Evolutionary conservation across 2,888 invertebrate species (phyloP), one percentile per base, ranked within the genome.

Genomic region (Chromoteleia sp.): DNA sequence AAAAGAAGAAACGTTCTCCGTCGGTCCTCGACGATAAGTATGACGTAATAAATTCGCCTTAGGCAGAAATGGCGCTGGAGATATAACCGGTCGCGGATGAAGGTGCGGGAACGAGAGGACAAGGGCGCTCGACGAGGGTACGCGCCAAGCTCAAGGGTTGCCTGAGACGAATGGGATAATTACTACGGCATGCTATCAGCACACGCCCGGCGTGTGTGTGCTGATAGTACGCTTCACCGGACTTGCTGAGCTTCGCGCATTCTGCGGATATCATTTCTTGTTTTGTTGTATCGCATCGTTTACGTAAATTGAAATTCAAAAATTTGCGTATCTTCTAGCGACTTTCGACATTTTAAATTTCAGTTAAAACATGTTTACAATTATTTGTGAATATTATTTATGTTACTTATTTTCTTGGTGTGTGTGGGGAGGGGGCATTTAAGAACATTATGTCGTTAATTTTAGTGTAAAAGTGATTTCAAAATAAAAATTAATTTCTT

Each of bases 1-100:
- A 67, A 30, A 41, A 17, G 7, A 36, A 58, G 48, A 15, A 36
- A 19, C 45, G 10, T 30, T 30, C 7, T 0, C 25, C 43, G 61
- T 29, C 33, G 36, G 12, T 8, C 29, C 36, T 36, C 8, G 50
- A 25, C 50, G 65, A 73, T 78, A 67, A 78, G 58, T 71, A 33
- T 21, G 71, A 0, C 17, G 71, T 73, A 73, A 88, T 88, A 88
- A 87, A 87, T 87, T 88, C 85, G 86, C 87, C 87, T 85, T 81
- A 84, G 85, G 83, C 82, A 84, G 83, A 81, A 85, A 85, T 85
- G 85, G 86, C 76, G 84, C 74, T 83, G 80, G 75, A 83, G 86
- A 84, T 84, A 86, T 74, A 78, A 83, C 65, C 56, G 74, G 61
- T 84, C 84, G 83, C 73, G 82, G 33, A 58, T 25, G 63, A 75